Evolutionary conservation across 2,888 invertebrate species (phyloP).

Genomic region (Gandaritis pyraliata): DNA sequence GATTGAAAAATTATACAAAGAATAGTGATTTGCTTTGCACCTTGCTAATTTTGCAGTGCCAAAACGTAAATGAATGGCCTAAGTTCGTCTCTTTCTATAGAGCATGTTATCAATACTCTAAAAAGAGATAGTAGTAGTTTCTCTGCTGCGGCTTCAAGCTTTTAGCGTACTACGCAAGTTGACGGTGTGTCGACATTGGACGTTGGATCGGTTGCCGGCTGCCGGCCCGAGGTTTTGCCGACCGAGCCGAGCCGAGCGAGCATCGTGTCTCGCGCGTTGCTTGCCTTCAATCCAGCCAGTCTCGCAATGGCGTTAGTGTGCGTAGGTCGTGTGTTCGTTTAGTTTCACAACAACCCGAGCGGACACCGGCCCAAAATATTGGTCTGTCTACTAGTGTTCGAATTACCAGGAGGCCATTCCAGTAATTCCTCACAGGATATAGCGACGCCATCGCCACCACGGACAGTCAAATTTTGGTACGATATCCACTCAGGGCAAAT

Average conservation of each 20-base stretch:
- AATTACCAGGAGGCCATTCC: conserved; percentile 77
- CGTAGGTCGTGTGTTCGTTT: conserved; percentile 79
- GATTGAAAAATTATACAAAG: no score
- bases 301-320: conserved; percentile 83
- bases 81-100: conserved; percentile 58
- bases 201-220: conserved; percentile 72
- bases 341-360: conserved; percentile 79
- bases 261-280: neutral
- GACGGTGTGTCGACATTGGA: conserved; percentile 84
- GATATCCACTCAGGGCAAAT: conserved; percentile 84
- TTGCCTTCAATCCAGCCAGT: conserved; percentile 51
- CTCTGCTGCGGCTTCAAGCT: conserved; percentile 54
- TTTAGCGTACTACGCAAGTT: conserved; percentile 82
- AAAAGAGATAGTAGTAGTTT: conserved; percentile 61
- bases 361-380: conserved; percentile 86
- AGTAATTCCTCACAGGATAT: conserved; percentile 72
- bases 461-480: conserved; percentile 84
- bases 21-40: no score
- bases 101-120: conserved; percentile 38
- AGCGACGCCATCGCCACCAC: conserved; percentile 72
- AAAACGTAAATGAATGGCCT: conserved; percentile 81
- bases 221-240: conserved; percentile 73
- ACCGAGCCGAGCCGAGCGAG: neutral
- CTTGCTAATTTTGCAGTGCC: conserved; percentile 67
- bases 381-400: conserved; percentile 80